phyloP scores from a whole-genome alignment of 2,797 vertebrate genomes.

The Oreonectes daqikongensis region DNA sequence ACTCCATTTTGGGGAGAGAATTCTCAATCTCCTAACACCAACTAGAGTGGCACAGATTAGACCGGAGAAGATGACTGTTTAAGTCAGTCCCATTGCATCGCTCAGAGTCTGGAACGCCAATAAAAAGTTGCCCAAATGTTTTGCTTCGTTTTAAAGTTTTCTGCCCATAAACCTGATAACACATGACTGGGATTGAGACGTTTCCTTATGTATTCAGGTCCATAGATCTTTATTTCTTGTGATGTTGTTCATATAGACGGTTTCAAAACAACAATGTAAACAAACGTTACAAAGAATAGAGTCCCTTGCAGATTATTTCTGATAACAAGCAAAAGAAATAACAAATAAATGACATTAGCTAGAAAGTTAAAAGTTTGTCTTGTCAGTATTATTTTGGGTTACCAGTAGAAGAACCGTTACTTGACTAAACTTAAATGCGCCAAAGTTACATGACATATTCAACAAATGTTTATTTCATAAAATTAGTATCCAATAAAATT shows the following conservation, averaged over 20 bases:
- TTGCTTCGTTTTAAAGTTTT: background rate
- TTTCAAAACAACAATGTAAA: too few species aligned
- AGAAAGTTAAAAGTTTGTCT: too few species aligned
- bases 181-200: constrained; percentile 2
- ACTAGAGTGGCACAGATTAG: constrained; percentile 11
- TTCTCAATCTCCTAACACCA: constrained; percentile 30
- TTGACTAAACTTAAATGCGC: too few species aligned
- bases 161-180: background rate
- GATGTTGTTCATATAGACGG: background rate
- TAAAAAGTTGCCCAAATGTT: background rate
- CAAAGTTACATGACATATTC: too few species aligned
- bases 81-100: background rate
- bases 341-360: too few species aligned
- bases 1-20: constrained; percentile 34
- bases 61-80: constrained; percentile 24
- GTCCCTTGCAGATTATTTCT: too few species aligned
- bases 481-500: too few species aligned
- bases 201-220: background rate
- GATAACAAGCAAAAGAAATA: too few species aligned
- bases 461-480: too few species aligned
- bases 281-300: too few species aligned
- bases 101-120: constrained; percentile 8
- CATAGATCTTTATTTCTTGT: background rate
- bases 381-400: too few species aligned
- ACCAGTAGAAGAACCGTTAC: too few species aligned